These are phyloP conservation scores for Acanthopleura granulata DNA, from an alignment of 2,888 invertebrate genomes.

Conservation along the genomic window DNA sequence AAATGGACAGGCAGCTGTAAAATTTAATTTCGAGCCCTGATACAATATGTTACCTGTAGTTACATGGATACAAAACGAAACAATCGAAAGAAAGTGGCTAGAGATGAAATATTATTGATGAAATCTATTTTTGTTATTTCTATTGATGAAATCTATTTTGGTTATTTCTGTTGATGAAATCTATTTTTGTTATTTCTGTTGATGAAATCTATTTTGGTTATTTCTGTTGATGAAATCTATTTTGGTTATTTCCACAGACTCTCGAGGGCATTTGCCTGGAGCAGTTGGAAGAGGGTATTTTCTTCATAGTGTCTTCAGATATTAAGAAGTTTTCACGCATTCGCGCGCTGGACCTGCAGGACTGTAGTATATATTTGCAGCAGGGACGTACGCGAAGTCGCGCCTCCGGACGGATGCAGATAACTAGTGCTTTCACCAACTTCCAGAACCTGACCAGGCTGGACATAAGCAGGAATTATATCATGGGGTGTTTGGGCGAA, in stretches of 20 bases:
- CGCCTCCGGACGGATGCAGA: slow-evolving; percentile 38
- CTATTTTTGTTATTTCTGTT: background rate
- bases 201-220: background rate
- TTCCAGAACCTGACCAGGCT: slow-evolving; percentile 42
- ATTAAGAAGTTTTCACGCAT: slow-evolving; percentile 43
- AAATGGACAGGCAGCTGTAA: too few relatives aligned
- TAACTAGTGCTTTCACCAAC: slow-evolving; percentile 31
- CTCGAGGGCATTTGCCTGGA: slow-evolving; percentile 53
- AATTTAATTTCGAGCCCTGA: too few relatives aligned
- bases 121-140: background rate
- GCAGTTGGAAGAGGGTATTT: slow-evolving; percentile 55
- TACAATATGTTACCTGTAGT: too few relatives aligned
- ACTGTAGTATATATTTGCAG: slow-evolving; percentile 57
- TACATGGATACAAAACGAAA: too few relatives aligned
- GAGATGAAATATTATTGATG: too few relatives aligned
- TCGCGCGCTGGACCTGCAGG: slow-evolving; percentile 47
- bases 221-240: too few relatives aligned
- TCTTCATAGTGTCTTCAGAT: slow-evolving; percentile 44
- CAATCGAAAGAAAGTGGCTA: too few relatives aligned
- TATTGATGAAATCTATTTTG: background rate
- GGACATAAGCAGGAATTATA: slow-evolving; percentile 54
- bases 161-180: background rate
- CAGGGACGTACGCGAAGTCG: slow-evolving; percentile 53
- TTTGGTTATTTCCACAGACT: slow-evolving; percentile 35
- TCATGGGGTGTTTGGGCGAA: slow-evolving; percentile 55